Evolutionary conservation across 2,113 vertebrate genomes (phyloP).

Genomic region (Polypterus bichir): DNA sequence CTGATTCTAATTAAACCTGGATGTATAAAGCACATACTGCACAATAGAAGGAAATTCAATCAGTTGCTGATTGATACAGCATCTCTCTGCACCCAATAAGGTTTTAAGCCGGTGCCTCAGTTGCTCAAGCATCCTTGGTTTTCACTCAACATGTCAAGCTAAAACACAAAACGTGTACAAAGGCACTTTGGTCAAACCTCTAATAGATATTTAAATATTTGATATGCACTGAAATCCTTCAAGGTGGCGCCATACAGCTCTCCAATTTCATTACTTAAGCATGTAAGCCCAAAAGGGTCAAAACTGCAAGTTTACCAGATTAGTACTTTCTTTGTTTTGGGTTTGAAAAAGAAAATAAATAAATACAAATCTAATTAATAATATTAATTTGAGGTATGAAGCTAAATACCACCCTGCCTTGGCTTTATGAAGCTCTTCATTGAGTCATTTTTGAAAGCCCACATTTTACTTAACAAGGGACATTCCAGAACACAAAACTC

Average conservation of each 20-base stretch:
- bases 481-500: too few relatives aligned
- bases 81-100: slow-evolving; percentile 22
- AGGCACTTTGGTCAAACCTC: slow-evolving; percentile 5
- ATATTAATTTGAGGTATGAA: too few relatives aligned
- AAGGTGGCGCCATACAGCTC: neutral
- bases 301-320: too few relatives aligned
- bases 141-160: slow-evolving; percentile 22
- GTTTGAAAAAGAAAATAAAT: too few relatives aligned
- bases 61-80: slow-evolving; percentile 18
- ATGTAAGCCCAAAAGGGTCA: too few relatives aligned
- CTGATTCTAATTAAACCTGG: slow-evolving; percentile 52
- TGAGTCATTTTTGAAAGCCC: too few relatives aligned
- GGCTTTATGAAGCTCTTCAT: too few relatives aligned
- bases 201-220: slow-evolving; percentile 18
- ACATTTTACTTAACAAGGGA: too few relatives aligned
- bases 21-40: slow-evolving; percentile 28
- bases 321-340: too few relatives aligned
- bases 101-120: slow-evolving; percentile 18
- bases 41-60: slow-evolving; percentile 36
- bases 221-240: slow-evolving; percentile 6
- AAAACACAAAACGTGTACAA: slow-evolving; percentile 3
- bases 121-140: slow-evolving; percentile 20
- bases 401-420: too few relatives aligned
- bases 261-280: too few relatives aligned
- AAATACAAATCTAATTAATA: too few relatives aligned